Evolutionary conservation across 2,113 vertebrate genomes (phyloP).

Genomic region (Callopanchax toddi): DNA sequence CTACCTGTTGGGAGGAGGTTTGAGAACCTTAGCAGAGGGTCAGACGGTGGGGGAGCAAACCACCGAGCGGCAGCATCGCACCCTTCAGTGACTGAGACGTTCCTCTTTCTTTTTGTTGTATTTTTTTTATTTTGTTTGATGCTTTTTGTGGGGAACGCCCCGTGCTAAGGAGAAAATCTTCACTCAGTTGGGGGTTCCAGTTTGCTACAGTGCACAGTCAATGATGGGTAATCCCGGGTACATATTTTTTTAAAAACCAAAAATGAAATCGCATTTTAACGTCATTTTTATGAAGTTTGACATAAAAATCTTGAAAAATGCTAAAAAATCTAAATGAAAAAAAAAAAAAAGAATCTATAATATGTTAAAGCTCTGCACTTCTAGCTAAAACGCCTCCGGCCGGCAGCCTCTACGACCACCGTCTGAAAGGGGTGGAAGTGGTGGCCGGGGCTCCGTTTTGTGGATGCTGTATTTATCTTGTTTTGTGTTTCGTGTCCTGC

Average conservation of each 20-base stretch:
- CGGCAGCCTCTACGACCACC: slow-evolving; percentile 58
- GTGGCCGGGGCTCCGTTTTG: slow-evolving; percentile 76
- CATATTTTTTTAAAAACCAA: slow-evolving; percentile 85
- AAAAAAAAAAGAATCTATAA: slow-evolving; percentile 67
- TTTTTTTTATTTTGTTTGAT: slow-evolving; percentile 41
- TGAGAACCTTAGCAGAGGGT: slow-evolving; percentile 61
- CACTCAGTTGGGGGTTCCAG: slow-evolving; percentile 69
- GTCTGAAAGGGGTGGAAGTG: slow-evolving; percentile 57
- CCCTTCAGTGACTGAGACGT: slow-evolving; percentile 57
- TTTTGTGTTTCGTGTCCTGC: slow-evolving; percentile 67
- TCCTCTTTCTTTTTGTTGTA: slow-evolving; percentile 44
- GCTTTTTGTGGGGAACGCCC: slow-evolving; percentile 63
- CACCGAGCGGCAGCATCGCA: slow-evolving; percentile 64
- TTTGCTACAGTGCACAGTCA: slow-evolving; percentile 79
- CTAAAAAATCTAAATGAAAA: slow-evolving; percentile 68
- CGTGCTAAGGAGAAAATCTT: slow-evolving; percentile 64
- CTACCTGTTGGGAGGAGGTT: slow-evolving; percentile 60
- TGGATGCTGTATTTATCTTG: slow-evolving; percentile 77
- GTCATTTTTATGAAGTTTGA: slow-evolving; percentile 81
- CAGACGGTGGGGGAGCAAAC: slow-evolving; percentile 60
- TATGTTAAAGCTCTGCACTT: slow-evolving; percentile 80
- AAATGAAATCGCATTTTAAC: slow-evolving; percentile 80
- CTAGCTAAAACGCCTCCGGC: slow-evolving; percentile 77
- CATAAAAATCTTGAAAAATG: slow-evolving; percentile 74
- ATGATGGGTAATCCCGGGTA: slow-evolving; percentile 81